Percentiles rank a stretch among this genome's conserved stretches.
phyloP scores from a whole-genome alignment of 2,888 invertebrate species.

The Diploptera punctata region DNA sequence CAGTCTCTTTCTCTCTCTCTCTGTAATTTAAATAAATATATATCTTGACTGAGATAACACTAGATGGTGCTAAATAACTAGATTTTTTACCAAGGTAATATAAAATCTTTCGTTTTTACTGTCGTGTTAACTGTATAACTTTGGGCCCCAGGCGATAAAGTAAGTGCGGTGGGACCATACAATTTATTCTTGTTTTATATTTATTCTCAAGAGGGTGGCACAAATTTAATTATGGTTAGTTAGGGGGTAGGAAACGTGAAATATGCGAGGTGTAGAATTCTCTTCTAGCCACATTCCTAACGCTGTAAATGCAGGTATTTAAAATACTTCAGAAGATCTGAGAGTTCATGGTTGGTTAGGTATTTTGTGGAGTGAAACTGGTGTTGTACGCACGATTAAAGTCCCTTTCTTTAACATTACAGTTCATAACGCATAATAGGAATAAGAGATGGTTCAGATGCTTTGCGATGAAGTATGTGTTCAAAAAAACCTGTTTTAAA shows the following conservation, averaged over 20 bases:
- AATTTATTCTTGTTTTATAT: background rate
- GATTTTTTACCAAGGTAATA: no score
- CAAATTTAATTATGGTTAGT: background rate
- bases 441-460: background rate
- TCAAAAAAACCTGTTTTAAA: background rate
- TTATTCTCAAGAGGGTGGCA: background rate
- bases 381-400: no score
- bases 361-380: no score
- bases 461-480: background rate
- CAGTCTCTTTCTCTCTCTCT: no score
- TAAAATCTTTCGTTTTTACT: no score
- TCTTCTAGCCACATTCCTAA: no score
- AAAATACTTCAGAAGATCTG: background rate
- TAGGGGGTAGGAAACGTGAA: background rate
- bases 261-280: background rate
- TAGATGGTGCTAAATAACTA: no score
- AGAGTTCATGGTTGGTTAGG: background rate
- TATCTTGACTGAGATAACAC: no score
- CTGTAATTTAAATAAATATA: no score
- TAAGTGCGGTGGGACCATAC: background rate
- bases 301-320: background rate
- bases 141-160: no score
- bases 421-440: background rate
- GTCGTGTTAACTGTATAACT: no score
- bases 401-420: no score